These are phyloP conservation scores for Rhinogobio ventralis DNA, from an alignment of 2,797 vertebrate species.

Conservation along the genomic window DNA sequence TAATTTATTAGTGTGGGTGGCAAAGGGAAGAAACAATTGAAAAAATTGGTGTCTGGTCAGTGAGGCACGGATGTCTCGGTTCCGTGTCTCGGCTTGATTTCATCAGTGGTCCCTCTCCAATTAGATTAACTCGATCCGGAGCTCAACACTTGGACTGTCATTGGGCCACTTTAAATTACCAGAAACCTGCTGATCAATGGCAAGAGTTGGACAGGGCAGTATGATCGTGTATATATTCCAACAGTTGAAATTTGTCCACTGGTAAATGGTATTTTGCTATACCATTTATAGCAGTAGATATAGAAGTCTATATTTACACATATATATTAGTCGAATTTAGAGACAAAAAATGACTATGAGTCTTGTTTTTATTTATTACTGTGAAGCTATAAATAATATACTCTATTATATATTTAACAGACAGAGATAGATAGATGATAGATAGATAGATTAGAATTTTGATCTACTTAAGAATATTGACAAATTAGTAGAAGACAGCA, in stretches of 20 bases:
- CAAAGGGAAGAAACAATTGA: conserved; percentile 58
- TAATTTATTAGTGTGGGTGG: conserved; percentile 65
- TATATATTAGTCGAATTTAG: too few relatives aligned
- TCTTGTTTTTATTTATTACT: too few relatives aligned
- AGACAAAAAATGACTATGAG: too few relatives aligned
- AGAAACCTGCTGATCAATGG: conserved; percentile 48
- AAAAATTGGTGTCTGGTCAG: conserved; percentile 64
- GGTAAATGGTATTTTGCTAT: neutral
- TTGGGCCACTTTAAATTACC: conserved; percentile 43
- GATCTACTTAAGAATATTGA: neutral
- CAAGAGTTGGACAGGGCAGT: neutral
- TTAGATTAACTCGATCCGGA: conserved; percentile 62
- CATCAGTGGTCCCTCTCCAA: conserved; percentile 58
- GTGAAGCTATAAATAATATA: too few relatives aligned
- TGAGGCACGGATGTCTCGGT: conserved; percentile 55
- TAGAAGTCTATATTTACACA: neutral
- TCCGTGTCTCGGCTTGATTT: conserved; percentile 62
- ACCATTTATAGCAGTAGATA: neutral
- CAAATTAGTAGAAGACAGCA: neutral
- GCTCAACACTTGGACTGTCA: conserved; percentile 57
- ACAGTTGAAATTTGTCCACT: neutral
- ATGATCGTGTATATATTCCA: neutral
- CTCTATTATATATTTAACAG: too few relatives aligned
- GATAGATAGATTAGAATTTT: neutral
- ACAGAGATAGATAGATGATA: neutral